Base-by-base conservation (phyloP, 64 coral and sea anemone species). In the Orbicella faveolata region DNA sequence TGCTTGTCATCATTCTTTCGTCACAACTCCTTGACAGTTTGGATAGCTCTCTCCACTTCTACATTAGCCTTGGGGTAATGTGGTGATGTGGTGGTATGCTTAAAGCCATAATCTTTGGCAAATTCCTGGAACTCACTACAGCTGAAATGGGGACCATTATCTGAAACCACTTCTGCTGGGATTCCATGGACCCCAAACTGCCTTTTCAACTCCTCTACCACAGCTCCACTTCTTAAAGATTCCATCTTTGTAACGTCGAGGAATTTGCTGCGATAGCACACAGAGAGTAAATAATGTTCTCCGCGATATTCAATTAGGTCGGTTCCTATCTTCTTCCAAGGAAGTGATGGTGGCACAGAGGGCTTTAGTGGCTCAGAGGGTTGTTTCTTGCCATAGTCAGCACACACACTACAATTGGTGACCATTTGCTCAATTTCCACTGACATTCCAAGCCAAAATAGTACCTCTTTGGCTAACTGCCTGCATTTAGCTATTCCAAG, bases 11-110 rank as follows among this genome's bases (percentile, higher is more conserved):
- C 39, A 41, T 41, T 41, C 4, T 41, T 41, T 41, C 39, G 39
- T 0, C 39, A 41, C 39, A 41, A 41, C 39, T 41, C 0, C 65
- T 87, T 87, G 1, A 75, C 72, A 21, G 84, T 87, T 17, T 61
- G 54, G 11, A 87, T 41, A 51, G 84, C 69, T 87, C 63, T 67
- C 65, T 86, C 83, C 39, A 34, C 63, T 36, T 69, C 61, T 90
- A 63, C 59, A 65, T 80, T 82, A n/a, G 78, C 79, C 21, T 82
- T 36, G 48, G 77, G 78, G 33, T 73, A 90, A 18, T 73, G 66
- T 34, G 78, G 89, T 79, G 55, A 79, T 55, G 1, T 90, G 37
- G 78, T 90, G 23, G 76, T 90, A 64, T 74, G 89, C 52, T 90
- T 76, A 39, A 88, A 88, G 16, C 87, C 74, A 35, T 88, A 30